Conservation (phyloP, 2,113 vertebrate species). For the Semnornis frantzii region DNA sequence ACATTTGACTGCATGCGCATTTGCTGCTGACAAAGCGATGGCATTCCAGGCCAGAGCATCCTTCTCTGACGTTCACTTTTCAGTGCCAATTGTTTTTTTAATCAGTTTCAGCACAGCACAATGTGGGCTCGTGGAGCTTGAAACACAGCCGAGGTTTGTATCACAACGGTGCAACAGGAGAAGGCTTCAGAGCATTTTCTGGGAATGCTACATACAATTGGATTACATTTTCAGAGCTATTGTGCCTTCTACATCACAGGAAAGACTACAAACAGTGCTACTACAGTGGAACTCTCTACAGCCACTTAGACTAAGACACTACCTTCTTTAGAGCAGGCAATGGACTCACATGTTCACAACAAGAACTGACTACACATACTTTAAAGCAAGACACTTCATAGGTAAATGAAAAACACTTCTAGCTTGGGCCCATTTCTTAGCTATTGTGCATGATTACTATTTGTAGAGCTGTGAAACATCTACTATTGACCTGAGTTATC, state of each 20-base stretch:
- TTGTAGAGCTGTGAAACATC: not conserved
- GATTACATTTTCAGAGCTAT: not conserved
- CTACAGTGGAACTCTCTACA: constrained; percentile 5
- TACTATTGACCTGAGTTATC: not conserved
- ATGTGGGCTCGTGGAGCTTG: not conserved
- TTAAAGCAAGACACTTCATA: not conserved
- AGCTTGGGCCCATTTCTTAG: not conserved
- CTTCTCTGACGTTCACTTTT: not conserved
- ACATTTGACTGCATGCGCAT: not conserved
- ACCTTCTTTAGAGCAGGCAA: not conserved
- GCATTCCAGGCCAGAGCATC: not conserved
- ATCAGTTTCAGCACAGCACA: not conserved
- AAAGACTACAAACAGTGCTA: not conserved
- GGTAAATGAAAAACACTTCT: not conserved
- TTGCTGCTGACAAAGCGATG: not conserved
- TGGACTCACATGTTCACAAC: not conserved
- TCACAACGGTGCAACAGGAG: not conserved
- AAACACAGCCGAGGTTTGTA: constrained; percentile 6
- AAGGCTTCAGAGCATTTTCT: constrained; percentile 2
- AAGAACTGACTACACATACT: not conserved
- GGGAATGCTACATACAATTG: not conserved
- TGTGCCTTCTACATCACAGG: constrained; percentile 12
- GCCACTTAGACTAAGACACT: constrained; percentile 5
- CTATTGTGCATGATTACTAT: not conserved
- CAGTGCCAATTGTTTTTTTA: not conserved